These are phyloP conservation scores for Portunus trituberculatus DNA, from an alignment of 1,140 invertebrate species.

Conservation along the genomic window DNA sequence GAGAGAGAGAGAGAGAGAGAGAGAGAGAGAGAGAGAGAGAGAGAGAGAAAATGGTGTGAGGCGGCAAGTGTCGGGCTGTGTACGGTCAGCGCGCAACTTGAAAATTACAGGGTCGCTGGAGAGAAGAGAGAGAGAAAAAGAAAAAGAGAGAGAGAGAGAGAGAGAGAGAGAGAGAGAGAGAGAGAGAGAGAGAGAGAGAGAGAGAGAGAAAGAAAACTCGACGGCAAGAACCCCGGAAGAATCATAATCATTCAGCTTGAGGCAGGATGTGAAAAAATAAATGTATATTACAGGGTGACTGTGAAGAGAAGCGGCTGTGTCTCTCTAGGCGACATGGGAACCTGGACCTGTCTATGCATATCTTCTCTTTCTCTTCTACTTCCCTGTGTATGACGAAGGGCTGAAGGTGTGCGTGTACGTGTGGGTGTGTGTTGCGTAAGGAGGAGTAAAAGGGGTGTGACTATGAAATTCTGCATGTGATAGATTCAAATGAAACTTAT, in stretches of 20 bases:
- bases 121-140: background rate
- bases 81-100: background rate
- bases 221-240: background rate
- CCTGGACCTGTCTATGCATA: background rate
- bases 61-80: background rate
- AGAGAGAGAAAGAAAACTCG: background rate
- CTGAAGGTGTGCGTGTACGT: background rate
- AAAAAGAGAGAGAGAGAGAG: background rate
- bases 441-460: background rate
- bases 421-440: background rate
- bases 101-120: background rate
- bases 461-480: background rate
- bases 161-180: background rate
- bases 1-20: conserved; percentile 52
- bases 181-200: too few relatives aligned
- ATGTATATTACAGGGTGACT: background rate
- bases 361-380: background rate
- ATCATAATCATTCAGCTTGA: conserved; percentile 9
- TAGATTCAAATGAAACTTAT: background rate
- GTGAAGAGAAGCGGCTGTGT: background rate
- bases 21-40: conserved; percentile 36
- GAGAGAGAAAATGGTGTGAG: background rate
- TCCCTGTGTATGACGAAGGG: background rate
- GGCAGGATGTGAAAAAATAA: background rate
- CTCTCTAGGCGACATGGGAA: background rate